Evolutionary conservation across 2,113 vertebrate genomes (phyloP), one percentile per base, ranked within the genome.

Genomic region (Amblyopsis rosae): DNA sequence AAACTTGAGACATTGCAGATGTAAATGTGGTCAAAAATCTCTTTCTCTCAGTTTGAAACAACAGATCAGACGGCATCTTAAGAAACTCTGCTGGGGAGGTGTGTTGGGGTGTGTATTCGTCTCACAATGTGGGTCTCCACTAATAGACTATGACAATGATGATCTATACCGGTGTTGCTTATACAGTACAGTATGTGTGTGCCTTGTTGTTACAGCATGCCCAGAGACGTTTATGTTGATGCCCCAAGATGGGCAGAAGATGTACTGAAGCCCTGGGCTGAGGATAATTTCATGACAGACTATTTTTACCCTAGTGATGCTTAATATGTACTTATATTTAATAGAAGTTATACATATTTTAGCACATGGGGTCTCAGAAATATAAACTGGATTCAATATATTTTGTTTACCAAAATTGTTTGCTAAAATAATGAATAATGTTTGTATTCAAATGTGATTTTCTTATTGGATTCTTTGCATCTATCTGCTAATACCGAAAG

Each of bases 231-330:
- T 41, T 35, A 4, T 17, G 55, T 19, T 35, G 75, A 16, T 33
- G 65, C 50, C 12, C 58, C 4, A 53, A 15, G 57, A 48, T 35
- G 4, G 59, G 59, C 16, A 13, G 41, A 46, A 62, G 68, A 26
- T 71, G 59, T 60, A 58, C 58, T 1, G 10, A 64, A 1, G 55
- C 82, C 70, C 67, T 3, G 56, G 75, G 76, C 74, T 59, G 49
- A 62, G 64, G 35, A 69, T 32, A 35, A 62, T 9, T 69, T 67
- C 65, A 62, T 50, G 70, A 72, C 89, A 90, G 82, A 85, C 33
- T 79, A 79, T 77, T 62, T 17, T 70, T 55, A 16, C 13, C 11
- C 3, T 69, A 57, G n/a, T 47, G 60, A 67, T 17, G 51, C 65
- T 60, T n/a, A 13, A 3, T 26, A 26, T 26, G 2, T 26, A 26